Evolutionary conservation across 2,113 vertebrate species (phyloP), one percentile per base, ranked within the genome.

Genomic region (Centropristis striata): DNA sequence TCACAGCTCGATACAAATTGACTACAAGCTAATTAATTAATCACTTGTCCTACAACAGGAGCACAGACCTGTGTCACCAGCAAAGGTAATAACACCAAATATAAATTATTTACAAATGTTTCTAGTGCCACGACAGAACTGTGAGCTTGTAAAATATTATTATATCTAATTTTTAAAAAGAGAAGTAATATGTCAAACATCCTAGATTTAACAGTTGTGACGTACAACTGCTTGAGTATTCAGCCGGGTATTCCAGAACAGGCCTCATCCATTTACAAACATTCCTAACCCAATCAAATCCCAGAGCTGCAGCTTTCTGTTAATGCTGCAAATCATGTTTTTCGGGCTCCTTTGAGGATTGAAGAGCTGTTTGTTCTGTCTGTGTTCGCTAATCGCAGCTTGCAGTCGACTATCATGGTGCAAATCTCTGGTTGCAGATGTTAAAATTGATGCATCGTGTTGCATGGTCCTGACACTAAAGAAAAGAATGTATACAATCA

Each of bases 261-360:
- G 51, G 44, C 18, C 18, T 76, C 21, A 21, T 83, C 59, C 59
- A 47, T 71, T 71, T 65, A 28, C 41, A 59, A 81, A 72, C 51
- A 83, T 68, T 67, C 47, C 12, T 18, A 78, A 60, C 21, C 41
- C 78, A 28, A 69, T 83, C 71, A 46, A n/a, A 54, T 69, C 59
- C 75, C 28, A 42, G 57, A 36, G 3, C 64, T 51, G 39, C 2
- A 46, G 41, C 44, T 64, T 25, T 71, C 14, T 73, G 57, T 53
- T 59, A 61, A 83, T 42, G 28, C 36, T 54, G 57, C 46, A 49
- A 44, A 58, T 80, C 59, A 46, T 64, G 55, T 74, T 83, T 77
- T 16, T 28, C n/a, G 8, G 55, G 55, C 53, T 66, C 57, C 59
- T 71, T 23, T 28, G 78, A 73, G 71, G 54, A 51, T 5, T 71